A percentile compares a stretch with the other conserved stretches of the same genome.
phyloP scores from a whole-genome alignment of 1,140 invertebrate genomes.

The Condylostylus longicornis region DNA sequence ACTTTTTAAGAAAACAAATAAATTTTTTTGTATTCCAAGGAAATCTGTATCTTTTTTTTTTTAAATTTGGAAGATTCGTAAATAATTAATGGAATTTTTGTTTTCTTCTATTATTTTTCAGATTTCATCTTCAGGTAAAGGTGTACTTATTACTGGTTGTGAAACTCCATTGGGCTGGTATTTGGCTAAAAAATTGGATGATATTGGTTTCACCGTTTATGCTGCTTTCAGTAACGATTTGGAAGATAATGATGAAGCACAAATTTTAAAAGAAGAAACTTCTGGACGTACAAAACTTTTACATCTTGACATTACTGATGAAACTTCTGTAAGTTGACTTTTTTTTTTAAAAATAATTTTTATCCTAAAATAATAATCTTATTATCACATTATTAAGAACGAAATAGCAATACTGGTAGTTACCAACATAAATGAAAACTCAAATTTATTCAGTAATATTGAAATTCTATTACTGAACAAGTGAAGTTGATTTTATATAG shows the following conservation, averaged over 20 bases:
- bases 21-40: too few species aligned
- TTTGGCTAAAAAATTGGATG: conserved; percentile 57
- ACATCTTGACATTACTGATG: conserved; percentile 58
- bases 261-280: conserved; percentile 55
- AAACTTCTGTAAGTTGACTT: conserved; percentile 39
- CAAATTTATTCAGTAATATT: neutral
- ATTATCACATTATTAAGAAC: too few species aligned
- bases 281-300: conserved; percentile 57
- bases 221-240: conserved; percentile 54
- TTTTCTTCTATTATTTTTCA: conserved; percentile 20
- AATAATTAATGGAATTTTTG: too few species aligned
- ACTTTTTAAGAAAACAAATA: too few species aligned
- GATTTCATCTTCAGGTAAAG: conserved; percentile 63
- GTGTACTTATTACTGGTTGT: conserved; percentile 70
- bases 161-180: conserved; percentile 62
- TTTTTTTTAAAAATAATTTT: too few species aligned
- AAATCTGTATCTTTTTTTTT: too few species aligned
- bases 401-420: too few species aligned
- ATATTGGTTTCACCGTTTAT: conserved; percentile 67
- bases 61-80: too few species aligned
- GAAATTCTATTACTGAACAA: too few species aligned
- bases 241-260: conserved; percentile 47
- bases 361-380: too few species aligned
- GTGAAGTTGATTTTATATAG: too few species aligned
- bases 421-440: too few species aligned